phyloP scores from a whole-genome alignment of 1,140 invertebrate species.

The Himalopsyche phryganea region DNA sequence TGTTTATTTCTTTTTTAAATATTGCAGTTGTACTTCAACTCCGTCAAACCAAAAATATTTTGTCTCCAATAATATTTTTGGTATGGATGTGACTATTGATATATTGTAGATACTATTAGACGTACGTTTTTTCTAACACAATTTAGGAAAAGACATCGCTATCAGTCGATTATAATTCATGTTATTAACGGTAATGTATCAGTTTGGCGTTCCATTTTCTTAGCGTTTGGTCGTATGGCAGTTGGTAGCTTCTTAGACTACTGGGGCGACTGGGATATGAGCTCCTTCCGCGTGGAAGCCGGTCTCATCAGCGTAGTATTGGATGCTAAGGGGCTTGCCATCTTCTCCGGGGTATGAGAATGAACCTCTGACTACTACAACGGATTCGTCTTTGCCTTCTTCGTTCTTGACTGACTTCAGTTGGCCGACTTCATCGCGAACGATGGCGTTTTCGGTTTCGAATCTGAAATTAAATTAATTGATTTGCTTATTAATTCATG shows the following conservation, averaged over 20 bases:
- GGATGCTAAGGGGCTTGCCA: constrained; percentile 38
- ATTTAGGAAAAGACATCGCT: constrained; percentile 9
- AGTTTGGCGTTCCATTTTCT: too few relatives aligned
- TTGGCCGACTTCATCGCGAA: constrained; percentile 40
- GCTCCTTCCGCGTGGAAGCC: constrained; percentile 50
- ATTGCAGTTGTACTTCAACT: too few relatives aligned
- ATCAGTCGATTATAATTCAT: neutral
- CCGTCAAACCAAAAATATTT: too few relatives aligned
- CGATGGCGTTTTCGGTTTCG: constrained; percentile 42
- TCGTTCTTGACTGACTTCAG: constrained; percentile 44
- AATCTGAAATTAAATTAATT: constrained; percentile 36
- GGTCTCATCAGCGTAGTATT: constrained; percentile 47
- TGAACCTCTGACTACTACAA: constrained; percentile 40
- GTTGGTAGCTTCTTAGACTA: neutral
- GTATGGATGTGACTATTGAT: too few relatives aligned
- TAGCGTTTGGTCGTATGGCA: too few relatives aligned
- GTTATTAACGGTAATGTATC: too few relatives aligned
- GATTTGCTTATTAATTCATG: too few relatives aligned
- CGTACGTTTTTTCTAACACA: constrained; percentile 13
- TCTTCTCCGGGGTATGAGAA: constrained; percentile 28
- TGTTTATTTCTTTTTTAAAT: too few relatives aligned
- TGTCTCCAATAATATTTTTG: too few relatives aligned
- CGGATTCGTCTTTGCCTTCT: constrained; percentile 45
- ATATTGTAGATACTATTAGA: neutral
- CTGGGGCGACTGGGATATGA: constrained; percentile 53